These are phyloP conservation scores for Heliconius melpomene DNA, from an alignment of 1,140 invertebrate species.

Conservation along the genomic window DNA sequence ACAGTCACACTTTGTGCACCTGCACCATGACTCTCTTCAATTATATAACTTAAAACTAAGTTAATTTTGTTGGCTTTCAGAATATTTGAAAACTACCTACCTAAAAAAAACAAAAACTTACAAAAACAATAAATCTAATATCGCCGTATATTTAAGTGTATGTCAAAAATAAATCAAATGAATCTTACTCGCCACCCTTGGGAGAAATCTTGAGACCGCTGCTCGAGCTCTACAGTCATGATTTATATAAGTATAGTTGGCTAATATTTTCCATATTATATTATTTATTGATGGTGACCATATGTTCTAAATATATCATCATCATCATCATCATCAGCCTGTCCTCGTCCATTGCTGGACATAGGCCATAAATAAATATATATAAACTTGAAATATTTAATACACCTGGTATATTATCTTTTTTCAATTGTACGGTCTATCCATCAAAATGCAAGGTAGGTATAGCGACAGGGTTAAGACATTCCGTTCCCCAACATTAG, in stretches of 20 bases:
- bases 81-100: too few species aligned
- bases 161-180: conserved; percentile 24
- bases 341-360: too few species aligned
- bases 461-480: too few species aligned
- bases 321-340: too few species aligned
- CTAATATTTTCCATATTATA: neutral
- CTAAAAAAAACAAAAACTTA: neutral
- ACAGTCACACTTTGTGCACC: too few species aligned
- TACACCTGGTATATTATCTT: too few species aligned
- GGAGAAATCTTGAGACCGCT: neutral
- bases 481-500: too few species aligned
- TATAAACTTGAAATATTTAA: neutral
- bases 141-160: conserved; percentile 4
- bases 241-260: conserved; percentile 3
- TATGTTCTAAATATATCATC: neutral
- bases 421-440: neutral
- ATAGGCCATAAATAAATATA: too few species aligned
- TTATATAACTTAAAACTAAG: too few species aligned
- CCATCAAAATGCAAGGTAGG: neutral
- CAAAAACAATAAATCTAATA: neutral
- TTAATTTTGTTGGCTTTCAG: too few species aligned
- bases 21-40: too few species aligned
- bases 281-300: neutral
- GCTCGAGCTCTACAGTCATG: neutral
- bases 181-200: neutral